These are phyloP conservation scores for Tachystola acroxantha DNA, from an alignment of 2,888 invertebrate species.

Conservation along the genomic window DNA sequence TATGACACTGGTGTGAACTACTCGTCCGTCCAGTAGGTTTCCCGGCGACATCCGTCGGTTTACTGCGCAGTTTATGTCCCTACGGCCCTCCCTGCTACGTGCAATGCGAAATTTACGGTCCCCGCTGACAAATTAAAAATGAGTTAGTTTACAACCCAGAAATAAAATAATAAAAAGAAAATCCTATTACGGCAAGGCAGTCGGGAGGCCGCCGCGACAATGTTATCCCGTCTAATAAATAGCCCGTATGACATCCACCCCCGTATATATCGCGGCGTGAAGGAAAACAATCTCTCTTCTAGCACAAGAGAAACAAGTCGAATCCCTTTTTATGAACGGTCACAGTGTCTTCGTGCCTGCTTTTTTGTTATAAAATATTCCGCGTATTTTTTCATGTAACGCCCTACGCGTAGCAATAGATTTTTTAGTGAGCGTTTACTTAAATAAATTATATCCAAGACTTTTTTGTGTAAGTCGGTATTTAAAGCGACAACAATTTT, in stretches of 20 bases:
- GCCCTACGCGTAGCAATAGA: too few relatives aligned
- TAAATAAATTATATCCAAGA: too few relatives aligned
- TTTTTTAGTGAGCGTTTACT: too few relatives aligned
- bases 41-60: conserved; percentile 45
- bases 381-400: conserved; percentile 36
- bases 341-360: conserved; percentile 35
- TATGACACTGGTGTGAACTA: conserved; percentile 25
- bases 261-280: conserved; percentile 47
- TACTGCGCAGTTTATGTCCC: conserved; percentile 52
- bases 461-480: too few relatives aligned
- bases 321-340: conserved; percentile 62
- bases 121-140: conserved; percentile 71
- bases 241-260: conserved; percentile 60
- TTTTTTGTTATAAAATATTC: conserved; percentile 50
- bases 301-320: conserved; percentile 56
- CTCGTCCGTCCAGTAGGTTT: conserved; percentile 33
- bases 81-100: conserved; percentile 39
- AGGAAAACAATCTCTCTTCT: conserved; percentile 62
- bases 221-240: conserved; percentile 72
- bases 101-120: conserved; percentile 61
- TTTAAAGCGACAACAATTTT: too few relatives aligned
- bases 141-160: conserved; percentile 66
- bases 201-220: conserved; percentile 48
- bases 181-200: conserved; percentile 59
- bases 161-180: conserved; percentile 65